Percentiles rank a stretch among this genome's conserved stretches.
Conservation (phyloP, 2,113 vertebrate genomes). For the Macrotis lagotis region DNA sequence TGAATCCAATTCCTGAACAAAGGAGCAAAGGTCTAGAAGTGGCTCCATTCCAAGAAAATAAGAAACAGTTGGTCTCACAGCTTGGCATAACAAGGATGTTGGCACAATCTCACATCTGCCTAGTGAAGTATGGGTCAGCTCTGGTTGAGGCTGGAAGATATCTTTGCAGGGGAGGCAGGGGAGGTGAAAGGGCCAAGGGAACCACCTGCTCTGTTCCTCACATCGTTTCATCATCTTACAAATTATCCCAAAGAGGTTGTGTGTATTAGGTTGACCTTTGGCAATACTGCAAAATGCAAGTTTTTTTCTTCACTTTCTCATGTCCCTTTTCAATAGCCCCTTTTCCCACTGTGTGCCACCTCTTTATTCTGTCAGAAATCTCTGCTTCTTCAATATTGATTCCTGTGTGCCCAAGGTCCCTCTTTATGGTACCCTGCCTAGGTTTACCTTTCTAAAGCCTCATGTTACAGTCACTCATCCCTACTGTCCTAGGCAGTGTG, state of each 20-base stretch:
- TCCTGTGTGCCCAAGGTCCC: background rate
- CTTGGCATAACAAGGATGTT: conserved; percentile 36
- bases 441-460: background rate
- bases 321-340: background rate
- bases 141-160: conserved; percentile 29
- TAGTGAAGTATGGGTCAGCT: conserved; percentile 29
- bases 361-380: background rate
- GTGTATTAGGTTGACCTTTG: conserved; percentile 1
- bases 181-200: background rate
- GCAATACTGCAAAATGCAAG: conserved; percentile 8
- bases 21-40: conserved; percentile 47
- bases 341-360: background rate
- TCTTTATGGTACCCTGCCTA: too few species aligned
- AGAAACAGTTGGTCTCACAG: conserved; percentile 72
- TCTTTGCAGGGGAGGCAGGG: conserved; percentile 43
- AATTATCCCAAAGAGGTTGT: conserved; percentile 33
- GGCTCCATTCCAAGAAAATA: conserved; percentile 50
- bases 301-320: background rate
- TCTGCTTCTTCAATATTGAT: background rate
- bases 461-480: background rate
- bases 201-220: conserved; percentile 66
- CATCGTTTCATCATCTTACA: conserved; percentile 32
- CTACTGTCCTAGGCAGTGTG: background rate
- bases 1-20: conserved; percentile 46
- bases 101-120: conserved; percentile 43